Conservation (phyloP, 2,888 invertebrate genomes). For the Megalurothrips usitatus region DNA sequence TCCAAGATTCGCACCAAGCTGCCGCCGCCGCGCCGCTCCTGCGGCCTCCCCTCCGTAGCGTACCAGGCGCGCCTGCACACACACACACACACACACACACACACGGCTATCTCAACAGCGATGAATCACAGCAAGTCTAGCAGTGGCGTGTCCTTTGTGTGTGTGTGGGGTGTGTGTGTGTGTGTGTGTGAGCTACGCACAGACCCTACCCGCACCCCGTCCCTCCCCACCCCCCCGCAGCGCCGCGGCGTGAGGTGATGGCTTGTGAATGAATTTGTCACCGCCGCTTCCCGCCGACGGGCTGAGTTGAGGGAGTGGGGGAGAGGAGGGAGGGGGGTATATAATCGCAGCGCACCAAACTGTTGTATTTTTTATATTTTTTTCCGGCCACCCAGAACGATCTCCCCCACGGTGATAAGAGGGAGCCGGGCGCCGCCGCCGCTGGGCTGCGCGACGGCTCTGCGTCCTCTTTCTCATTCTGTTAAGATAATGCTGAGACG, state of each 20-base stretch:
- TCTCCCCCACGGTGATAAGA: no score
- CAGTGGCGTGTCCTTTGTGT: not conserved
- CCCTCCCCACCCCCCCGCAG: not conserved
- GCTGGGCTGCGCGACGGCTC: no score
- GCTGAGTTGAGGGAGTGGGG: no score
- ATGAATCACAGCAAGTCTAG: not conserved
- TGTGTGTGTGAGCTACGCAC: not conserved
- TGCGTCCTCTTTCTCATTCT: no score
- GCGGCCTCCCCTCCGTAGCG: not conserved
- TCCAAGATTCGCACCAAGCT: not conserved
- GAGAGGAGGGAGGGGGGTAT: no score
- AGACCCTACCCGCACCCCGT: not conserved
- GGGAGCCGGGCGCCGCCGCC: no score
- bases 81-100: no score
- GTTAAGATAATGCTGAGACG: no score
- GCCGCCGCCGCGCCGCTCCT: not conserved
- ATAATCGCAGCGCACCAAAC: no score
- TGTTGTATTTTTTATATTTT: no score
- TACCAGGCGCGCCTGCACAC: not conserved
- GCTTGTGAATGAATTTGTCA: not conserved
- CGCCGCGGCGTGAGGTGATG: not conserved
- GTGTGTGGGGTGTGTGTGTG: no score
- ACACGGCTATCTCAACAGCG: not conserved
- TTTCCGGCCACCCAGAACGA: no score
- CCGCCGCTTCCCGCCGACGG: not conserved